Base-by-base conservation (phyloP, 2,888 invertebrate genomes). In the Drosophila meridionalis region DNA sequence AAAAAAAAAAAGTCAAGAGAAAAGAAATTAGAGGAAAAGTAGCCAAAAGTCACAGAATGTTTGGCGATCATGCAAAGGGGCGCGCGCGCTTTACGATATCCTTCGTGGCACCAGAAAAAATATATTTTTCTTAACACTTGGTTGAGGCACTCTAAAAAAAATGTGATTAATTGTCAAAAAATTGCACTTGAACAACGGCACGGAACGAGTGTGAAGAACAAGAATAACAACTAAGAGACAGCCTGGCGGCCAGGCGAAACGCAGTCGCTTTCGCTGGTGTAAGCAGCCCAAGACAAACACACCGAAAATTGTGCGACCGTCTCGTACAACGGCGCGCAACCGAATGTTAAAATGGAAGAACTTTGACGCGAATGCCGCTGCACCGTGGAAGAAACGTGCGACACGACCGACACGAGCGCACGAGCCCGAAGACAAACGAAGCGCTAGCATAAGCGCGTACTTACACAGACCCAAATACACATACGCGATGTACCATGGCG, bases 261-360 rank as follows among this genome's bases (percentile, higher is more conserved):
- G 55, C 65, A 60, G n/a, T 56, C 43, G 56, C 67, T 14, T 26
- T 30, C 8, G 58, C 57, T 43, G 36, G 12, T 5, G 52, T 52
- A 28, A 36, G 56, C 42, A 60, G 55, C 53, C 60, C 32, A 45
- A 69, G 65, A 45, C 40, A 69, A 87, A 82, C 88, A 80, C 88
- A 92, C 91, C 92, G 91, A 88, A 90, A 87, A 85, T 82, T 82
- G 83, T 90, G 92, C 92, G 93, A 92, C 93, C 92, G 92, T 91
- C 90, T 91, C 91, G 92, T 90, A 91, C 83, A 91, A 93, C 93
- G 93, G 93, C 92, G 92, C 93, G 92, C 92, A 92, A 93, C 92
- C 92, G 92, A 93, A 93, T 93, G 92, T 92, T 56, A 60, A 59
- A 68, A 64, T 70, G 90, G 85, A 84, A 83, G 79, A 82, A 84